Base-by-base conservation (phyloP, 2,113 vertebrate species). In the Hiodon tergisus region DNA sequence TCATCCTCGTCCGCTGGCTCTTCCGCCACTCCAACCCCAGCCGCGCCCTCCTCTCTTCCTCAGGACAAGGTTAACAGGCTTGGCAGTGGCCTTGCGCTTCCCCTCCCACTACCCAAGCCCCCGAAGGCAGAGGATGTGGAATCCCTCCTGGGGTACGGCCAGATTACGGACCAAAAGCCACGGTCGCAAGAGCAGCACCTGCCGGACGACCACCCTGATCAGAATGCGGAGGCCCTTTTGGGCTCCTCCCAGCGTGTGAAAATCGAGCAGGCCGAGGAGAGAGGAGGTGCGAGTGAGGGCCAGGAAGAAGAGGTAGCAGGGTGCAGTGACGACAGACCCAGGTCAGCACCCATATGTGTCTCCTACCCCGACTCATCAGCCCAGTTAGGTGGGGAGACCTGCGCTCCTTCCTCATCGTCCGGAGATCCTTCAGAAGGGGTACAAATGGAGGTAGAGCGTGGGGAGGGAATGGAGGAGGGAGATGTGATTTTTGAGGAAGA, bases 111-210 rank as follows among this genome's bases (percentile, higher is more conserved):
- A 76, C 3, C 78, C 14, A 88, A 83, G 72, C 76, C 87, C 13
- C 90, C 94, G 48, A 95, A 95, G 84, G 82, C 88, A 0, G 94
- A 94, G 1, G 94, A 95, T 0, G 58, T 89, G 0, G 93, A 92
- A 0, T 72, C 86, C 16, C 85, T 88, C 0, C 17, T 86, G 14
- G 81, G 83, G 14, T 91, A 87, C 0, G 86, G 83, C 48, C 85
- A 86, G 73, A 68, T 82, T 62, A 9, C 71, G 0, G 68, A 70
- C 0, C 81, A 84, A 54, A 79, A 54, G 50, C 10, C 70, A 60
- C 85, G 76, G 2, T 48, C 72, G 4, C 46, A 82, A 67, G 54
- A 63, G 61, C 47, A 62, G 46, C 10, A 13, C 51, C 52, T 17
- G 5, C 14, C 7, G 9, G 52, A n/a, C 9, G 68, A 69, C 4